Conservation (phyloP, 2,888 invertebrate species). For the Zaprionus obscuricornis region DNA sequence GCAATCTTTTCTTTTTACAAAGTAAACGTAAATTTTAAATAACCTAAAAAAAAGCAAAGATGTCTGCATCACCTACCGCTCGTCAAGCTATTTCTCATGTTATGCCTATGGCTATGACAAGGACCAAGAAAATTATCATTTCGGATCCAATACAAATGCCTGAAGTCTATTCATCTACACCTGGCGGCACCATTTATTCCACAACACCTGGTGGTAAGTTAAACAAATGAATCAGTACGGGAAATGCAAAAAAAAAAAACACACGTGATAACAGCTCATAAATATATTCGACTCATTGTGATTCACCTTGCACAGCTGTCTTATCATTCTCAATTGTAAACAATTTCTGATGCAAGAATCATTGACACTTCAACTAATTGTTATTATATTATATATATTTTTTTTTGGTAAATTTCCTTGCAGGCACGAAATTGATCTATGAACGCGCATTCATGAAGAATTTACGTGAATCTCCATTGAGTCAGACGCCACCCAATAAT, state of each 20-base stretch:
- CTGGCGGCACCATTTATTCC: conserved; percentile 96
- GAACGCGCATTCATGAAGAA: conserved; percentile 95
- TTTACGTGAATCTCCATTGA: conserved; percentile 93
- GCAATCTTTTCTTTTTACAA: no score
- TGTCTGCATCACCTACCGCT: conserved; percentile 93
- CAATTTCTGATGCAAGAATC: conserved; percentile 29
- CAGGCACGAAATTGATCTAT: conserved; percentile 97
- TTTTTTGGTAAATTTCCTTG: conserved; percentile 56
- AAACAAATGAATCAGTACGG: conserved; percentile 9
- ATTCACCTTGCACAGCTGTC: conserved; percentile 33
- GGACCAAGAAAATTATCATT: conserved; percentile 89
- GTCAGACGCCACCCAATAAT: conserved; percentile 93
- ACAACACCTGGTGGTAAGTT: conserved; percentile 97
- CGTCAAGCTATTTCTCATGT: conserved; percentile 88
- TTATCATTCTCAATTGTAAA: conserved; percentile 81
- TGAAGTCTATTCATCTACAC: conserved; percentile 94
- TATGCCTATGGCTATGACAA: conserved; percentile 90
- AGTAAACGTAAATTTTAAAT: conserved; percentile 29
- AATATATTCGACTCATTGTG: conserved; percentile 80
- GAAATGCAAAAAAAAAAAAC: no score
- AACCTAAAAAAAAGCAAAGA: conserved; percentile 78
- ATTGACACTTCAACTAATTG: conserved; percentile 18
- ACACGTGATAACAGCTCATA: conserved; percentile 88
- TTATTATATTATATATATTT: background rate
- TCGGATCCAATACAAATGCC: conserved; percentile 94